phyloP scores from a whole-genome alignment of 2,888 invertebrate genomes.

The Perizoma flavofasciatum region DNA sequence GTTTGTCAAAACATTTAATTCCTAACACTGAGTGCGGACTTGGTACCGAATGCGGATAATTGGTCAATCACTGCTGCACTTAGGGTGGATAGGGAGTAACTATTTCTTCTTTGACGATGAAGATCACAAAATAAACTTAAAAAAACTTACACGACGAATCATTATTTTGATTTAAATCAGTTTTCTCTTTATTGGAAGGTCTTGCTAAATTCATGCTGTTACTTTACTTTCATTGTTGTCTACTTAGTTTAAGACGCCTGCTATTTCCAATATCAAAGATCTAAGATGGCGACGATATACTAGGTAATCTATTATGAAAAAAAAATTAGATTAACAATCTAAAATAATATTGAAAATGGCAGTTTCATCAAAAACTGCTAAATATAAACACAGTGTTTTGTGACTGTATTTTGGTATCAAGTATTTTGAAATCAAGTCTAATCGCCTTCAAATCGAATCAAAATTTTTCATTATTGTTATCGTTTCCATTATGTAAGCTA shows the following conservation, averaged over 20 bases:
- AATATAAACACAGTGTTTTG: constrained; percentile 19
- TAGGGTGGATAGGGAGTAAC: constrained; percentile 70
- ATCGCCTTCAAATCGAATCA: constrained; percentile 24
- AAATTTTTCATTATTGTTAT: constrained; percentile 22
- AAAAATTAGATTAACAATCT: no score
- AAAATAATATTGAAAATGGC: no score
- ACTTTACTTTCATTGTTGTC: constrained; percentile 11
- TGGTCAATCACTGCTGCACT: constrained; percentile 81
- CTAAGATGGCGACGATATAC: no score
- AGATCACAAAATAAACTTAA: constrained; percentile 15
- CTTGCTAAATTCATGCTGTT: constrained; percentile 9
- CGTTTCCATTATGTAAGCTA: not conserved
- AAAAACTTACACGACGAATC: not conserved
- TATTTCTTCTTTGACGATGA: constrained; percentile 15
- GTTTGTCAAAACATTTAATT: constrained; percentile 38
- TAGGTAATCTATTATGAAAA: no score
- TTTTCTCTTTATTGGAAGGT: no score
- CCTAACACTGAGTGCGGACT: constrained; percentile 72
- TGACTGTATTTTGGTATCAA: constrained; percentile 18
- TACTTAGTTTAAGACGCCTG: constrained; percentile 7
- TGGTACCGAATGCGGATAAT: constrained; percentile 81
- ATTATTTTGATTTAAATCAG: no score
- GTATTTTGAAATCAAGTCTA: constrained; percentile 35
- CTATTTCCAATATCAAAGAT: not conserved
- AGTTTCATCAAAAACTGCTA: constrained; percentile 1